phyloP scores from a whole-genome alignment of 2,888 invertebrate genomes.

The Leptinotarsa peninsularis region DNA sequence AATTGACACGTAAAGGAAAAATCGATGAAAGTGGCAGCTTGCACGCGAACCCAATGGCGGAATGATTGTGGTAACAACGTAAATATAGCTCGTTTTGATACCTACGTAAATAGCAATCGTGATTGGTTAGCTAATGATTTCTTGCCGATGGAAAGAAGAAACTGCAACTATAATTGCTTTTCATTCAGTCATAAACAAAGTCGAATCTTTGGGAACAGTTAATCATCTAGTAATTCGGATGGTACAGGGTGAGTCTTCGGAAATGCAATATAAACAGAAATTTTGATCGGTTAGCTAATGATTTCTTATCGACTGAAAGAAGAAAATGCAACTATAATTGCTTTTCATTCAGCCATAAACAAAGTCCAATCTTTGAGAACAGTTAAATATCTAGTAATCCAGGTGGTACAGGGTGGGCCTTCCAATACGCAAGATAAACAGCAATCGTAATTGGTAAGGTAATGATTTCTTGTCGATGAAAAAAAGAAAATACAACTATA shows the following conservation, averaged over 20 bases:
- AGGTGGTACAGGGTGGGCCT: no score
- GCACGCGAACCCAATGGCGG: slow-evolving; percentile 49
- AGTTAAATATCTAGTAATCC: no score
- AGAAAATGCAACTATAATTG: neutral
- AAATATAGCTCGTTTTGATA: slow-evolving; percentile 44
- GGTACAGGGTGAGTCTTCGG: no score
- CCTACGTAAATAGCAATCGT: slow-evolving; percentile 43
- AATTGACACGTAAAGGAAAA: slow-evolving; percentile 55
- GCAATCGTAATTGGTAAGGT: slow-evolving; percentile 27
- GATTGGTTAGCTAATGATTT: slow-evolving; percentile 45
- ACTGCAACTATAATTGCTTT: neutral
- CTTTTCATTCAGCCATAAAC: no score
- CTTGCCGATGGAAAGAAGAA: slow-evolving; percentile 25
- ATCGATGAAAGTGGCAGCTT: slow-evolving; percentile 50
- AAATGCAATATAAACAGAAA: slow-evolving; percentile 30
- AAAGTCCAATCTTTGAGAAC: no score
- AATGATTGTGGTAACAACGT: slow-evolving; percentile 46
- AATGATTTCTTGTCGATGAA: slow-evolving; percentile 40
- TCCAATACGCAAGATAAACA: no score
- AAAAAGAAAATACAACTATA: no score
- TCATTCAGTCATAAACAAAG: no score
- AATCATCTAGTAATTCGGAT: no score
- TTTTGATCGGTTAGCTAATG: slow-evolving; percentile 45
- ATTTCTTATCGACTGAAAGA: slow-evolving; percentile 30
- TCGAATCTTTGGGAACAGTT: no score